Base-by-base conservation (phyloP, 2,797 vertebrate species). In the Tokudaia tokunoshimensis region DNA sequence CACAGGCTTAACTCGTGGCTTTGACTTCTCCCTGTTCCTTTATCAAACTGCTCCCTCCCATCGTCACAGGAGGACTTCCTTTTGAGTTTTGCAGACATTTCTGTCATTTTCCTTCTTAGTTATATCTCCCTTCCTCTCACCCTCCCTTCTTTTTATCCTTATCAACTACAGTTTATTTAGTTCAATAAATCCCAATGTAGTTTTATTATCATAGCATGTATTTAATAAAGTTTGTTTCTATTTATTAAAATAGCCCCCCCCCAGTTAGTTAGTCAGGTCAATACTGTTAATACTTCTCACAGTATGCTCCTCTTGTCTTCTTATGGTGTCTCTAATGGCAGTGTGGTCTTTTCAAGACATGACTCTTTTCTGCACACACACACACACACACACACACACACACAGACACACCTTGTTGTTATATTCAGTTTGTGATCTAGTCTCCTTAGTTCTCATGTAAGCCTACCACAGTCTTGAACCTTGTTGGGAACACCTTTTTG, bases 41-140 rank as follows among this genome's bases (percentile, higher is more conserved):
- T 1, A 78, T 47, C 34, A 88, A 75, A 37, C 6, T 81, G 22
- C 41, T 41, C 41, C 41, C 12, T 61, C 47, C 34, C 22, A 82
- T 14, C 9, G 0, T 17, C 67, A 19, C 67, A 37, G n/a, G 0
- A 61, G 12, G 2, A 0, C 67, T 55, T 89, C 26, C 41, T 90
- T 95, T 94, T 86, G 17, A 80, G 81, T 59, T 95, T 83, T 63
- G 75, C 44, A 86, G 94, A 76, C 65, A 5, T 88, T 44, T 78
- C 4, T 91, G 4, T 82, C 31, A 84, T 93, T 57, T 83, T 7
- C 78, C 10, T 52, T 37, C 17, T 57, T 19, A 63, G n/a, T 26
- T 72, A 86, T 6, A 31, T 3, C 24, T 65, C 2, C 31, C 3
- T 75, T 57, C 52, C 47, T 79, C 22, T 14, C 1, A 26, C 5